Conservation (phyloP, 2,888 invertebrate species). For the Xestia c-nigrum region DNA sequence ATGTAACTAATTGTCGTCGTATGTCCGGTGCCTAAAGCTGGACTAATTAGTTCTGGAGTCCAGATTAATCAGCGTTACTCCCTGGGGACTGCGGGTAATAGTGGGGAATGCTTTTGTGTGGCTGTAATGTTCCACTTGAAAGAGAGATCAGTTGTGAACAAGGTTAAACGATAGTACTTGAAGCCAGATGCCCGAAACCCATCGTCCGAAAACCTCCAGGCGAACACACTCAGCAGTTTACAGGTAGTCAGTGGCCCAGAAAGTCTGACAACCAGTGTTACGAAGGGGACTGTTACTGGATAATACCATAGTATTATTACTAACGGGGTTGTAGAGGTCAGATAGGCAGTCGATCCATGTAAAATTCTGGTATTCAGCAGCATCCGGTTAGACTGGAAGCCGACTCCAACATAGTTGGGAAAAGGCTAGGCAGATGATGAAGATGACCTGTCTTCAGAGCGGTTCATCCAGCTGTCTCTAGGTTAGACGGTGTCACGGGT, state of each 20-base stretch:
- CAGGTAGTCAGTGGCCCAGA: no score
- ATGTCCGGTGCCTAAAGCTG: slow-evolving; percentile 40
- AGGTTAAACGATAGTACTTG: not conserved
- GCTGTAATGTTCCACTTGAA: not conserved
- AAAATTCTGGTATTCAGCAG: no score
- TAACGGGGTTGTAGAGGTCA: no score
- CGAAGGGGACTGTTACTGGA: no score
- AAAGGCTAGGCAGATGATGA: no score
- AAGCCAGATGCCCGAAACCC: not conserved
- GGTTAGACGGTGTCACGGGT: not conserved
- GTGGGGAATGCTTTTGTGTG: slow-evolving; percentile 6
- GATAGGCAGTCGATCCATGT: no score
- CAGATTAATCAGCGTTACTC: slow-evolving; percentile 54
- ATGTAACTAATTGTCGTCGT: slow-evolving; percentile 44
- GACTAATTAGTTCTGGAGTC: slow-evolving; percentile 52
- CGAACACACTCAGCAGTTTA: not conserved
- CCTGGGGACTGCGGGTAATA: slow-evolving; percentile 5
- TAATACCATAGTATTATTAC: no score
- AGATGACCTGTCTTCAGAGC: not conserved
- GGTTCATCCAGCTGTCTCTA: not conserved
- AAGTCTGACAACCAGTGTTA: no score
- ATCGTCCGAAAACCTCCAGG: not conserved
- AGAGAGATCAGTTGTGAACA: not conserved
- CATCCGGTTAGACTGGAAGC: no score
- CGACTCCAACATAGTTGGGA: no score